These are phyloP conservation scores for Nomada lathburiana DNA, from an alignment of 2,888 invertebrate species.

Conservation along the genomic window DNA sequence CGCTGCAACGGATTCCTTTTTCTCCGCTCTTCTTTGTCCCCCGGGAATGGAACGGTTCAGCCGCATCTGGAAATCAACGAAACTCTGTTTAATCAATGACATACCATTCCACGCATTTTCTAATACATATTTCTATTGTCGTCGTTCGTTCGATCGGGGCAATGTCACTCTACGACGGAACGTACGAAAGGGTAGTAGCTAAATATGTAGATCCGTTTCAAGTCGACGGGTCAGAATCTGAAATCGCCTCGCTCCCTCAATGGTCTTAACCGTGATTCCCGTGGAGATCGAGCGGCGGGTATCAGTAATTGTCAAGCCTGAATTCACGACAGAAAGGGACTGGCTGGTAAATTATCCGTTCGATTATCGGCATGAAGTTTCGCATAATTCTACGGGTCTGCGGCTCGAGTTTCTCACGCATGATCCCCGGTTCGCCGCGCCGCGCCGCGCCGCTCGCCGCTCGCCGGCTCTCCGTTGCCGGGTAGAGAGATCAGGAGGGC, in stretches of 20 bases:
- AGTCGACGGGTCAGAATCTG: no score
- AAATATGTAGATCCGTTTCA: no score
- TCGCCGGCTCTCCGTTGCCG: constrained; percentile 60
- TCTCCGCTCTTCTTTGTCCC: background rate
- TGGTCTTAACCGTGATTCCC: background rate
- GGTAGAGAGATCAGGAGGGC: constrained; percentile 70
- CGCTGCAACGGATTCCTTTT: constrained; percentile 33
- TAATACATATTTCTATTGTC: background rate
- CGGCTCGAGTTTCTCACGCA: constrained; percentile 44
- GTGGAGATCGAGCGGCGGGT: background rate
- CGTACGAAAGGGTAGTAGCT: background rate
- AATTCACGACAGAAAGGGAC: background rate
- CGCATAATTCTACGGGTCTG: constrained; percentile 7
- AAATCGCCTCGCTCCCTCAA: background rate
- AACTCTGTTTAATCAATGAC: background rate
- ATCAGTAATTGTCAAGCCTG: background rate
- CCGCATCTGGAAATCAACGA: constrained; percentile 36
- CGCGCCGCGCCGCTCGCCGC: no score
- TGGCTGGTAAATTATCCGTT: no score
- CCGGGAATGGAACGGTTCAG: background rate
- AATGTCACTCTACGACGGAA: background rate
- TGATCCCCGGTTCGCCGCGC: constrained; percentile 68
- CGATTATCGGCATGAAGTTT: constrained; percentile 18
- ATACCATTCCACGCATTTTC: background rate
- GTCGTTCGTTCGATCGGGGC: no score